Percentiles rank a stretch among this genome's conserved stretches.
phyloP scores from a whole-genome alignment of 2,888 invertebrate genomes.

The Polymixis lichenea region DNA sequence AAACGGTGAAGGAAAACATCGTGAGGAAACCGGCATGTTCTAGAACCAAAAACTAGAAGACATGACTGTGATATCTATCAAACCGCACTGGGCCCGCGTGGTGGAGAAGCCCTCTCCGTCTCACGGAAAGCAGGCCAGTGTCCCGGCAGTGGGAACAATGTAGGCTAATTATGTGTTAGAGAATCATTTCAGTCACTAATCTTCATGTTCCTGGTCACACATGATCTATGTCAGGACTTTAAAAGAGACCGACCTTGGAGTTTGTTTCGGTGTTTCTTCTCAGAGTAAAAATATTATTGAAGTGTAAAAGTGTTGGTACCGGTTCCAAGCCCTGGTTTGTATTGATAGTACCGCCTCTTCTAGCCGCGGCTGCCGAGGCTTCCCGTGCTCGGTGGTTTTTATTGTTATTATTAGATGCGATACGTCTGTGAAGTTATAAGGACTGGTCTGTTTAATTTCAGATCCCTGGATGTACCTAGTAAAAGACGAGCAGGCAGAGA shows the following conservation, averaged over 20 bases:
- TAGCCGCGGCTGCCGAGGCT: background rate
- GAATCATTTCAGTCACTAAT: background rate
- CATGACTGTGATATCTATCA: background rate
- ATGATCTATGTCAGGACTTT: background rate
- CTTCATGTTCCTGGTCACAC: background rate
- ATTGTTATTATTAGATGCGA: background rate
- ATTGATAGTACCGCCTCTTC: background rate
- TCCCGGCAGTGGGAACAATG: background rate
- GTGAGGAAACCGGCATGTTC: background rate
- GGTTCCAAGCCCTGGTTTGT: background rate
- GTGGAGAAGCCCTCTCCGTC: background rate
- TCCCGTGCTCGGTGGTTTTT: background rate
- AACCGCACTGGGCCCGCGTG: background rate
- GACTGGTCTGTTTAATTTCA: conserved; percentile 65
- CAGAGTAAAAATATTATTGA: background rate
- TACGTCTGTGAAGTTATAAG: background rate
- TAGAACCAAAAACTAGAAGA: background rate
- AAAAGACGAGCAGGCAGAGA: conserved; percentile 87
- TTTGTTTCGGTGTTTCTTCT: background rate
- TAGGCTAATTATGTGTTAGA: too few relatives aligned
- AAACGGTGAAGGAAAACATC: background rate
- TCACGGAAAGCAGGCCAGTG: background rate
- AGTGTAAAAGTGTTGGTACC: background rate
- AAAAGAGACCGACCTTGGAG: background rate
- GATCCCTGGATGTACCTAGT: conserved; percentile 91